Evolutionary conservation across 2,113 vertebrate species (phyloP).

Genomic region (Gopherus evgoodei): DNA sequence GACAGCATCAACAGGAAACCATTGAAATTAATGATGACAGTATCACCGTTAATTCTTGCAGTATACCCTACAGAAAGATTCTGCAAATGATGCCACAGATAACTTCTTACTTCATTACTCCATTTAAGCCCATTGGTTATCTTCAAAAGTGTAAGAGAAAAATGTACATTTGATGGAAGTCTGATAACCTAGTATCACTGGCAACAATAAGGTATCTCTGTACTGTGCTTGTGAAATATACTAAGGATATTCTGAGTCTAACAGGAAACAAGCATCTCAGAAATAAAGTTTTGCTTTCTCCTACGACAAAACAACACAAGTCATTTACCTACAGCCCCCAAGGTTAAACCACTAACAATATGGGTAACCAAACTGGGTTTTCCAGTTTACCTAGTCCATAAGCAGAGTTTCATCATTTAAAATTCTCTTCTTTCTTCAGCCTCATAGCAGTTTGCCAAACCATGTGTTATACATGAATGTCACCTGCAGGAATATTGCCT

Average conservation of each 20-base stretch:
- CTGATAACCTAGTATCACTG: background rate
- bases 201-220: too few relatives aligned
- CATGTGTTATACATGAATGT: background rate
- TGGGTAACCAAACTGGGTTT: background rate
- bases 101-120: background rate
- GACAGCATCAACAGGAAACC: background rate
- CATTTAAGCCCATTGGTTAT: background rate
- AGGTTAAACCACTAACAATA: background rate
- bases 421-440: background rate
- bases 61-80: background rate
- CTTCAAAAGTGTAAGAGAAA: background rate
- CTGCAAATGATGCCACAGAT: background rate
- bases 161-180: rapidly evolving
- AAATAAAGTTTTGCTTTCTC: background rate
- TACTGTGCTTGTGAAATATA: too few relatives aligned
- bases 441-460: background rate
- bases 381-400: background rate
- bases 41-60: background rate
- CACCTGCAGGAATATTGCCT: background rate
- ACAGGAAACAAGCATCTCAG: background rate
- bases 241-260: background rate
- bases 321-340: background rate
- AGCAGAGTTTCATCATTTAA: background rate
- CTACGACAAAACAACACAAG: background rate
- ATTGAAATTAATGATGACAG: background rate